Percentiles rank a stretch among this genome's conserved stretches.
Evolutionary conservation across 2,888 invertebrate genomes (phyloP).

Genomic region (Nezara viridula): DNA sequence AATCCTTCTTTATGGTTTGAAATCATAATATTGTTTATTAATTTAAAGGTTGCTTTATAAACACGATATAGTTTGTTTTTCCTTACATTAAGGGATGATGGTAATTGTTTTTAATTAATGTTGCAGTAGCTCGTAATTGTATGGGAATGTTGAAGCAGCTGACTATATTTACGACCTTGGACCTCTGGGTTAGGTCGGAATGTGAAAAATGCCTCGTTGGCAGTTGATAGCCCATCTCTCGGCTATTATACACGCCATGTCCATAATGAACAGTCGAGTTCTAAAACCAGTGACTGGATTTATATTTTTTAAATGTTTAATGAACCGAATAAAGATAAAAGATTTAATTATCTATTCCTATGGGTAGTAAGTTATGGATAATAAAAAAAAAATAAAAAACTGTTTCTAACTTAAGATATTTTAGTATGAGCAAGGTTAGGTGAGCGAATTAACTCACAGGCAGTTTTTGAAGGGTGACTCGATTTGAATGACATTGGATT

Average conservation of each 20-base stretch:
- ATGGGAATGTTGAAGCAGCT: background rate
- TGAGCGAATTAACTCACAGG: no score
- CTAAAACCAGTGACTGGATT: background rate
- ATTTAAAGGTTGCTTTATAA: no score
- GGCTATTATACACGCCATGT: background rate
- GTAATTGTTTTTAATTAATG: background rate
- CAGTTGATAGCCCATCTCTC: slow-evolving; percentile 2
- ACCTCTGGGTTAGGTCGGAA: background rate
- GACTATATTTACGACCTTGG: background rate
- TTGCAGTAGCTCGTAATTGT: background rate
- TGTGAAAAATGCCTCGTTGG: slow-evolving; percentile 11
- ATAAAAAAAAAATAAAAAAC: no score
- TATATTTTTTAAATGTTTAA: background rate
- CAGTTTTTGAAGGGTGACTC: no score
- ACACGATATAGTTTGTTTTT: no score
- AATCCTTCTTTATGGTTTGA: no score
- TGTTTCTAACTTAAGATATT: no score
- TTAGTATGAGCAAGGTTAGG: no score
- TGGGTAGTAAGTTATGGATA: no score
- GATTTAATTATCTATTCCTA: background rate
- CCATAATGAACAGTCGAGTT: background rate
- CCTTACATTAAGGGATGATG: no score
- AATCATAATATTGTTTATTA: no score
- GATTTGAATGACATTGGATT: no score
- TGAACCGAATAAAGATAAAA: background rate